These are phyloP conservation scores for Carettochelys insculpta DNA, from an alignment of 2,113 vertebrate species.

Conservation along the genomic window DNA sequence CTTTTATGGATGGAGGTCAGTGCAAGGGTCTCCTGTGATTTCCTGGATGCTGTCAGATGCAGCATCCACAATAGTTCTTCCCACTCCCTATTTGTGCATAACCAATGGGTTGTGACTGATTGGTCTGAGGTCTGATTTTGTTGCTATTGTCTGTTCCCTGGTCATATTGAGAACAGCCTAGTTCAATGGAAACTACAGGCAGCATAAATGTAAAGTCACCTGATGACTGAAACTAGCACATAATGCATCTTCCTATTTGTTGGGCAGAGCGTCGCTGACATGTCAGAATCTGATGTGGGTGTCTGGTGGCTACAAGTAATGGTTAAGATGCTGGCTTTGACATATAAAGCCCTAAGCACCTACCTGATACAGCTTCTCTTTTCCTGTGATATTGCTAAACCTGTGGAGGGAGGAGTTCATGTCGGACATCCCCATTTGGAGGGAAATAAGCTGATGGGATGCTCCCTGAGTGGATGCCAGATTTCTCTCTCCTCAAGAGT, in stretches of 20 bases:
- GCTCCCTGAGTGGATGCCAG: background rate
- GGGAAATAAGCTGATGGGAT: background rate
- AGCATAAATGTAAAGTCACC: background rate
- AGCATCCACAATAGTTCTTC: background rate
- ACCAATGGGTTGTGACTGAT: fast-evolving
- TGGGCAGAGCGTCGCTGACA: background rate
- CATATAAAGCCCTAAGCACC: background rate
- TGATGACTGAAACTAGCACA: background rate
- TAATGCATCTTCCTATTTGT: background rate
- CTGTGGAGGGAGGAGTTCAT: background rate
- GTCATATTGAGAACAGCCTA: background rate
- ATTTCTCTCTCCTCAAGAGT: background rate
- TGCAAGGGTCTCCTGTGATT: background rate
- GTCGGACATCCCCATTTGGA: background rate
- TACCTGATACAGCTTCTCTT: background rate
- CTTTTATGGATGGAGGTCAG: background rate
- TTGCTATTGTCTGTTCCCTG: background rate
- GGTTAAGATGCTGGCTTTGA: background rate
- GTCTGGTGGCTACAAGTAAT: background rate
- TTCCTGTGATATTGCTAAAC: background rate
- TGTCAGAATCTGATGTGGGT: background rate
- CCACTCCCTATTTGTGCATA: fast-evolving
- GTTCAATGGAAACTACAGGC: background rate
- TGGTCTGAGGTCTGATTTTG: background rate
- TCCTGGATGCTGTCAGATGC: background rate